Percentiles rank a stretch among this genome's conserved stretches.
Conservation (phyloP, 2,888 invertebrate genomes). For the Nephrotoma flavescens region DNA sequence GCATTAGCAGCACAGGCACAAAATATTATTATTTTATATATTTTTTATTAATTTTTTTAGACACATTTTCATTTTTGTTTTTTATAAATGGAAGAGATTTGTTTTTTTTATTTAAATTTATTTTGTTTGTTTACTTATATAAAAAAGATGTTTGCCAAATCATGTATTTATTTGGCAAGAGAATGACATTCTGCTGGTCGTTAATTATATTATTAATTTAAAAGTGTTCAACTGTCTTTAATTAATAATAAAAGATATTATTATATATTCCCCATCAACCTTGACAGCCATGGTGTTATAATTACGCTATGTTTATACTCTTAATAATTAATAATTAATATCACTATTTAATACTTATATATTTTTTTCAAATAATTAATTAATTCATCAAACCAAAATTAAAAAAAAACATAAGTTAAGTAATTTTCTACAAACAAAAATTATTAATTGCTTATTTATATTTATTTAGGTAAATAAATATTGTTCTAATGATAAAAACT, state of each 20-base stretch:
- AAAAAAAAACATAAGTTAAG: neutral
- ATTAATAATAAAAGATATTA: neutral
- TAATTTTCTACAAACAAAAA: neutral
- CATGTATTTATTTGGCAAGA: neutral
- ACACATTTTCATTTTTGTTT: neutral
- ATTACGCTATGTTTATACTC: neutral
- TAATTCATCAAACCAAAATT: neutral
- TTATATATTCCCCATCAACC: neutral
- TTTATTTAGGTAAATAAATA: neutral
- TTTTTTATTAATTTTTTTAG: constrained; percentile 1
- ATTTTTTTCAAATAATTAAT: neutral
- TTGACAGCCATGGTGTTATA: neutral
- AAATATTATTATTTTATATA: neutral
- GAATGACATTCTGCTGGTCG: neutral
- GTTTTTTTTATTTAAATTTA: neutral
- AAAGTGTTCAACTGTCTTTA: neutral
- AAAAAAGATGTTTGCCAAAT: neutral
- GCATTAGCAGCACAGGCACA: constrained; percentile 3
- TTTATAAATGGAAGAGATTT: neutral
- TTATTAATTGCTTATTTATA: neutral
- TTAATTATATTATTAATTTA: neutral
- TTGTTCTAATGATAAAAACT: neutral
- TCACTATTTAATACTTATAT: neutral
- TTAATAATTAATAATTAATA: neutral
- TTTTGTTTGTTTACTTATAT: neutral